Base-by-base conservation (phyloP, 1,140 invertebrate species). In the Agraylea sexmaculata region DNA sequence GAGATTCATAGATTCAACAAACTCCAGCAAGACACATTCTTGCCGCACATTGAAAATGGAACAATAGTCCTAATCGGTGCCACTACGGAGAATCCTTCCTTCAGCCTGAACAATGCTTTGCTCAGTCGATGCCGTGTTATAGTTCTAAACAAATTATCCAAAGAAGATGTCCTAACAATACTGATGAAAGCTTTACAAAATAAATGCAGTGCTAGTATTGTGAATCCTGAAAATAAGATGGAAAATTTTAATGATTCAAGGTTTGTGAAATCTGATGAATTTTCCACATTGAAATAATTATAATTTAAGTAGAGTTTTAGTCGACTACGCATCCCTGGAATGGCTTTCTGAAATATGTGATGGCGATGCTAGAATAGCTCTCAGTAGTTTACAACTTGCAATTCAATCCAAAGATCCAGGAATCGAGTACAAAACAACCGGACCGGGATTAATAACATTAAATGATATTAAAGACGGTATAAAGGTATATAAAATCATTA, bases 1-100 rank as follows among this genome's bases (percentile, higher is more conserved):
- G 86, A 90, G 64, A 86, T 90, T 52, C 87, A 89, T 58, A 71
- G 85, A 22, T 90, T 90, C 50, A 89, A 87, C 58, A 88, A 88
- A 64, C 58, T 73, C 33, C 83, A 86, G 50, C 78, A 81, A 64
- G 86, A 90, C 56, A 74, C 75, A 36, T 84, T 89, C 59, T 54
- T 89, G 31, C 75, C 81, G 10, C 77, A 83, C 59, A 75, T 89
- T 17, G 87, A 89, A 61, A 77, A 74, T 56, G 85, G 87, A 1
- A 80, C 74, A 5, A 77, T 90, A n/a, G 79, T 69, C 19, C 57
- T 90, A 31, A 75, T 90, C 41, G 87, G 86, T 23, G 86, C 87
- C 1, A 90, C 87, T 2, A 90, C 87, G 35, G 85, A 90, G 61
- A 90, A 89, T 64, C 87, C 87, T 28, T 87, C 83, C 1, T 89